Evolutionary conservation across 2,797 vertebrate genomes (phyloP).

Genomic region (Thaleichthys pacificus): DNA sequence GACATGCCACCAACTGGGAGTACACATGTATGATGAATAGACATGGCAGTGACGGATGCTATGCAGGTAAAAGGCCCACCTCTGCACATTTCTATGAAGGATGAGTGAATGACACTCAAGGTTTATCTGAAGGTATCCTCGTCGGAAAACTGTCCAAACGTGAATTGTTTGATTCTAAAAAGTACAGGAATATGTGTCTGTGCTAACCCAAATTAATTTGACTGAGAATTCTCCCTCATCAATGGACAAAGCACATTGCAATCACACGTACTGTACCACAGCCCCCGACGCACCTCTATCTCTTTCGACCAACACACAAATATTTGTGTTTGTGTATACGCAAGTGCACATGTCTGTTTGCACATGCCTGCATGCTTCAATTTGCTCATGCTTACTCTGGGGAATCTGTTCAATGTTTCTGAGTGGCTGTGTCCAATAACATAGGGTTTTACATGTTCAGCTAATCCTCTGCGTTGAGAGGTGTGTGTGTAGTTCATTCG

Average conservation of each 20-base stretch:
- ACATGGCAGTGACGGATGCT: constrained; percentile 65
- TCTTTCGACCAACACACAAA: not conserved
- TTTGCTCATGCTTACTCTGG: constrained; percentile 15
- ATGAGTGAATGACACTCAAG: constrained; percentile 34
- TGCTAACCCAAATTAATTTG: not conserved
- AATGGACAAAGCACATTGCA: not conserved
- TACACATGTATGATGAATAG: constrained; percentile 44
- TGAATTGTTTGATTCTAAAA: not conserved
- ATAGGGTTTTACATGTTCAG: constrained; percentile 61
- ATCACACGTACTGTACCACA: not conserved
- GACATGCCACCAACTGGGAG: constrained; percentile 49
- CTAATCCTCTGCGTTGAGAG: constrained; percentile 67
- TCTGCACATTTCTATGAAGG: constrained; percentile 48
- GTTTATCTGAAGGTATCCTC: constrained; percentile 11
- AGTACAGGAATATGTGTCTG: constrained; percentile 11
- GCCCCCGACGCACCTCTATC: not conserved
- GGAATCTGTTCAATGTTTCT: constrained; percentile 51
- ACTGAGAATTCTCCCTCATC: not conserved
- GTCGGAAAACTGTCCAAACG: not conserved
- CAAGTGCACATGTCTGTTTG: not conserved
- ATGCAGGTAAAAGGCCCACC: constrained; percentile 27
- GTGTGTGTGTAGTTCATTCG: constrained; percentile 63
- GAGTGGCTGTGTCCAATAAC: constrained; percentile 60
- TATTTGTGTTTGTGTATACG: not conserved
- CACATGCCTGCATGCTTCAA: not conserved